These are phyloP conservation scores for Porites divaricata DNA, from an alignment of 92 coral and sea anemone species.

Conservation along the genomic window DNA sequence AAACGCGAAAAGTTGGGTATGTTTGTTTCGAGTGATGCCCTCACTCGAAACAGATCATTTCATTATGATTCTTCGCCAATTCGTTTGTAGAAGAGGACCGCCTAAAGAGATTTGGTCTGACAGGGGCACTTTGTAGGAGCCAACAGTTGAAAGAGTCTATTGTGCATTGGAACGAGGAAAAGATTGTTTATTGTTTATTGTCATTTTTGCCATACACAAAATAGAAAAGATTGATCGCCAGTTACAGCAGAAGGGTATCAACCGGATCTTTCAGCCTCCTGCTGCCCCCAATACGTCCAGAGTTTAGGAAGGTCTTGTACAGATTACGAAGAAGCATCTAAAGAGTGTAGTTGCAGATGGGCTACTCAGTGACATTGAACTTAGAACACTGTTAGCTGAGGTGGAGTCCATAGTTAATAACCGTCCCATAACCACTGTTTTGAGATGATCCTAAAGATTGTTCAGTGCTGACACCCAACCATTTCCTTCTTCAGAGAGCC, in stretches of 20 bases:
- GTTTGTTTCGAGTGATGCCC: slow-evolving; percentile 65
- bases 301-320: slow-evolving; percentile 59
- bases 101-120: slow-evolving; percentile 68
- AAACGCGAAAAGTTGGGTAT: slow-evolving; percentile 71
- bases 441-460: slow-evolving; percentile 64
- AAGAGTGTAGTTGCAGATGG: slow-evolving; percentile 60
- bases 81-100: slow-evolving; percentile 60
- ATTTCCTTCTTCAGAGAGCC: slow-evolving; percentile 63
- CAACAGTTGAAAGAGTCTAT: slow-evolving; percentile 53
- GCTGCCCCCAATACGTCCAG: slow-evolving; percentile 71
- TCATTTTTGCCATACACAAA: too few species aligned
- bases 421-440: slow-evolving; percentile 46
- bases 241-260: slow-evolving; percentile 52
- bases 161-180: slow-evolving; percentile 41
- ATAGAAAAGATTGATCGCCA: slow-evolving; percentile 37
- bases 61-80: too few species aligned
- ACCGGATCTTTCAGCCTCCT: slow-evolving; percentile 71
- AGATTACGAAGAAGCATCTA: slow-evolving; percentile 59
- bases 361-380: slow-evolving; percentile 54
- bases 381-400: slow-evolving; percentile 54
- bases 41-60: slow-evolving; percentile 44
- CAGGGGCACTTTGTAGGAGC: slow-evolving; percentile 75
- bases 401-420: slow-evolving; percentile 52
- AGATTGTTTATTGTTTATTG: too few species aligned
- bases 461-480: slow-evolving; percentile 69